A percentile compares a stretch with the other conserved stretches of the same genome.
Conservation (phyloP, 2,113 vertebrate species). For the Setophaga coronata region DNA sequence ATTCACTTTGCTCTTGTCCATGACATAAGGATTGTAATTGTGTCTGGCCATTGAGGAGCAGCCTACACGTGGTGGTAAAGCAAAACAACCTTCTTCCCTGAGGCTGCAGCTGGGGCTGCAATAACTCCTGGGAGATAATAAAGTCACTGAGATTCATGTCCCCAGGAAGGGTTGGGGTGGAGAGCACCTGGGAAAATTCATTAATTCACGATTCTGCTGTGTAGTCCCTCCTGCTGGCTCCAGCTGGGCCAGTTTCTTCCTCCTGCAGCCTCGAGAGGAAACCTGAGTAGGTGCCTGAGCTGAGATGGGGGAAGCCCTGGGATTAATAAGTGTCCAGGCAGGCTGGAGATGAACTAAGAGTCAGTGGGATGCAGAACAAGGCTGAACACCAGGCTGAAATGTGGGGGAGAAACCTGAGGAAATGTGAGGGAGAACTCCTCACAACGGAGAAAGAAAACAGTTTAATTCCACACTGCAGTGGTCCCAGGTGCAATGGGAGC, state of each 20-base stretch:
- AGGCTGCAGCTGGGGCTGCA: background rate
- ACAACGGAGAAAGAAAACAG: background rate
- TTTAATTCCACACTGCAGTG: background rate
- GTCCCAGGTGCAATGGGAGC: background rate
- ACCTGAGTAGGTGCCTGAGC: background rate
- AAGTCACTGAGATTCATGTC: background rate
- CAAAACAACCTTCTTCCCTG: background rate
- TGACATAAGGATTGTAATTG: background rate
- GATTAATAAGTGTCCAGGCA: background rate
- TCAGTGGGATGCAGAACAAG: background rate
- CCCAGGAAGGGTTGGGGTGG: background rate
- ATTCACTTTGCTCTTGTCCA: background rate
- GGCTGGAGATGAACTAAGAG: background rate
- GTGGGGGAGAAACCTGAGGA: accelerated
- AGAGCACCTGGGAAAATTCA: background rate
- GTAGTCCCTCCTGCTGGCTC: background rate
- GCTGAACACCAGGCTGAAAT: background rate
- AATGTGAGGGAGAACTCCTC: background rate
- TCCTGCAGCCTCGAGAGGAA: background rate
- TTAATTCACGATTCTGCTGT: background rate
- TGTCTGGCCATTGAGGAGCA: background rate
- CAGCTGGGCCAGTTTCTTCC: background rate
- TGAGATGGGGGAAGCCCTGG: background rate
- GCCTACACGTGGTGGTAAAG: background rate
- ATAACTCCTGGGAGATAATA: background rate